Percentiles rank a stretch among this genome's conserved stretches.
These are phyloP conservation scores for Sporophila hypoxantha DNA, from an alignment of 2,113 vertebrate genomes.

Conservation along the genomic window DNA sequence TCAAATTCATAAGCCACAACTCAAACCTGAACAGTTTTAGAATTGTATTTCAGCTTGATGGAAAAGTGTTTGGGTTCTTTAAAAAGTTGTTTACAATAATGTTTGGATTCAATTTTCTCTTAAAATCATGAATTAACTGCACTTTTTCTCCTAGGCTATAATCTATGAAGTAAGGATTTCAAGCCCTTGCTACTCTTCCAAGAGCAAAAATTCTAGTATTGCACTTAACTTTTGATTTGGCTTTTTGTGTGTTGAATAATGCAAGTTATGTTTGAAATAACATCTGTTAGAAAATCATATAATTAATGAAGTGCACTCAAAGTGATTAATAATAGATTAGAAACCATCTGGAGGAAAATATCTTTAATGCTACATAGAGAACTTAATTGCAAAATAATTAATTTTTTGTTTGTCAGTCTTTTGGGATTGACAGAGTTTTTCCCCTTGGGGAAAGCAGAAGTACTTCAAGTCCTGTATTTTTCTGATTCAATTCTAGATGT, in stretches of 20 bases:
- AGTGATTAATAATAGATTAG: conserved; percentile 43
- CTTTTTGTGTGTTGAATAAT: conserved; percentile 4
- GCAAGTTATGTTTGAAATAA: conserved; percentile 28
- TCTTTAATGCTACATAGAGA: conserved; percentile 24
- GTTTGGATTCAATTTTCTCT: neutral
- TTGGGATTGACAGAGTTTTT: conserved; percentile 10
- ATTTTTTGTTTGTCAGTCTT: conserved; percentile 22
- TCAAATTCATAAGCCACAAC: neutral
- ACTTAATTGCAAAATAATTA: conserved; percentile 37
- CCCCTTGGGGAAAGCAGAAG: conserved; percentile 6
- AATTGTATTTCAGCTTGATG: neutral
- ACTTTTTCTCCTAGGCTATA: neutral
- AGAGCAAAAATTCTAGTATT: conserved; percentile 3
- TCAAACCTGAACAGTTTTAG: neutral
- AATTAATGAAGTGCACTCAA: conserved; percentile 12
- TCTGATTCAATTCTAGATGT: neutral
- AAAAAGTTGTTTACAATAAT: neutral
- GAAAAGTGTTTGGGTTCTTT: neutral
- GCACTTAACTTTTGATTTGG: neutral
- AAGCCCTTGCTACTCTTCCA: neutral
- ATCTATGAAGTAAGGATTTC: neutral
- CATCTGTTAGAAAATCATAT: conserved; percentile 18
- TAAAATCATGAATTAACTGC: neutral
- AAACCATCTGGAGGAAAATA: conserved; percentile 24
- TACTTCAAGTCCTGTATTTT: neutral